Evolutionary conservation across 2,888 invertebrate genomes (phyloP).

Genomic region (Nomada hirtipes): DNA sequence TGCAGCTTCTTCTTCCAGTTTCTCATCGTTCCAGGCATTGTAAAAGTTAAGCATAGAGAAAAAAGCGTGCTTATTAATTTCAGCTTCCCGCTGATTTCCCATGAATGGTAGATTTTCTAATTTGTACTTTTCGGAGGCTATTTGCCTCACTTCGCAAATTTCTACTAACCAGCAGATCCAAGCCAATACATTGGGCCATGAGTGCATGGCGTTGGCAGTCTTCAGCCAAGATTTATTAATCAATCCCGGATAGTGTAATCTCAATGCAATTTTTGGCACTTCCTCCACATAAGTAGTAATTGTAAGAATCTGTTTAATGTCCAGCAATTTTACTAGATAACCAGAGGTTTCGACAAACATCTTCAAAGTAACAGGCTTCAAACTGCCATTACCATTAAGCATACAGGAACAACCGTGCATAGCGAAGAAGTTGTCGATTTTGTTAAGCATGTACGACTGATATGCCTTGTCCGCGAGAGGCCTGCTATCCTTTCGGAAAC

Average conservation of each 20-base stretch:
- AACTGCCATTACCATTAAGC: constrained; percentile 77
- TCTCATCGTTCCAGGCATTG: constrained; percentile 78
- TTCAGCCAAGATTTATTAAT: constrained; percentile 87
- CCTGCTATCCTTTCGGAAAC: constrained; percentile 77
- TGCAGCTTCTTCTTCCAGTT: constrained; percentile 74
- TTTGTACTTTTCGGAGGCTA: constrained; percentile 73
- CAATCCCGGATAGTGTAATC: constrained; percentile 86
- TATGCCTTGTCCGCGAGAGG: constrained; percentile 78
- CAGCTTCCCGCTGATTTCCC: constrained; percentile 60
- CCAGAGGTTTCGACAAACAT: constrained; percentile 78
- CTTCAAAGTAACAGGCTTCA: constrained; percentile 79
- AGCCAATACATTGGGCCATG: constrained; percentile 86
- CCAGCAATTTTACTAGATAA: constrained; percentile 73
- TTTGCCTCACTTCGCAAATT: constrained; percentile 83
- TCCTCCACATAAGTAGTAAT: constrained; percentile 81
- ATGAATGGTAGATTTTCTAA: constrained; percentile 76
- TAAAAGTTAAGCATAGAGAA: constrained; percentile 74
- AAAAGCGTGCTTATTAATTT: constrained; percentile 62
- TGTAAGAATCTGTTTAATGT: constrained; percentile 73
- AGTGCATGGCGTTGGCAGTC: constrained; percentile 86
- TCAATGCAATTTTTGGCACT: constrained; percentile 85
- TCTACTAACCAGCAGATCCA: constrained; percentile 86
- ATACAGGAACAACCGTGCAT: constrained; percentile 65
- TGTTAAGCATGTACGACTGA: constrained; percentile 76
- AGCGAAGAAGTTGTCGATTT: constrained; percentile 77